Conservation (phyloP, 2,888 invertebrate genomes). For the Lamellibrachia columna region DNA sequence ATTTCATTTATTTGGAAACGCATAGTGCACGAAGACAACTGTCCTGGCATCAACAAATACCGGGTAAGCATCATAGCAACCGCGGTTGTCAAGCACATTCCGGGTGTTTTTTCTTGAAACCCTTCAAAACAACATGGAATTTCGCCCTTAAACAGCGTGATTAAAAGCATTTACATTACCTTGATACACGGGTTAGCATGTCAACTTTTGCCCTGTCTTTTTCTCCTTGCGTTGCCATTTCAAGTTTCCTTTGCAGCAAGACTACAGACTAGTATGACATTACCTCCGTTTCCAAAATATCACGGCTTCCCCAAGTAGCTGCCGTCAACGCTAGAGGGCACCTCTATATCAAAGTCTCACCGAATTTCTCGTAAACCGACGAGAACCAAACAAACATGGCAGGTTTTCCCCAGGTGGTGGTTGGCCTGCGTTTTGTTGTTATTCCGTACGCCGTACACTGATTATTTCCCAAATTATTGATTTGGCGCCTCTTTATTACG, state of each 20-base stretch:
- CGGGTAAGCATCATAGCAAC: not conserved
- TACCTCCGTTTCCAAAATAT: not conserved
- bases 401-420: not conserved
- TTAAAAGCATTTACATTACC: not conserved
- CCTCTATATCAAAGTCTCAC: not conserved
- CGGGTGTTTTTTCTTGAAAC: not conserved
- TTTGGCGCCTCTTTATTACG: not conserved
- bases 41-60: not conserved
- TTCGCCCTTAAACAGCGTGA: not conserved
- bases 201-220: not conserved
- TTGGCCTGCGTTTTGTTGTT: not conserved
- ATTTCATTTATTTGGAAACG: not conserved
- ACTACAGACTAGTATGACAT: not conserved
- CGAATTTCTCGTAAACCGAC: not conserved
- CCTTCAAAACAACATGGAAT: not conserved
- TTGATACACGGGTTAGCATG: not conserved
- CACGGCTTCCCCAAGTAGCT: not conserved
- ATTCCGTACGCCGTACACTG: not conserved
- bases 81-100: not conserved
- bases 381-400: constrained; percentile 9
- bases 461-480: not conserved
- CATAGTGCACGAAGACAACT: not conserved
- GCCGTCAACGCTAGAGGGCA: not conserved
- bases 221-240: not conserved
- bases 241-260: not conserved